Conservation (phyloP, 1,140 invertebrate species). For the Drosophila carrolli region DNA sequence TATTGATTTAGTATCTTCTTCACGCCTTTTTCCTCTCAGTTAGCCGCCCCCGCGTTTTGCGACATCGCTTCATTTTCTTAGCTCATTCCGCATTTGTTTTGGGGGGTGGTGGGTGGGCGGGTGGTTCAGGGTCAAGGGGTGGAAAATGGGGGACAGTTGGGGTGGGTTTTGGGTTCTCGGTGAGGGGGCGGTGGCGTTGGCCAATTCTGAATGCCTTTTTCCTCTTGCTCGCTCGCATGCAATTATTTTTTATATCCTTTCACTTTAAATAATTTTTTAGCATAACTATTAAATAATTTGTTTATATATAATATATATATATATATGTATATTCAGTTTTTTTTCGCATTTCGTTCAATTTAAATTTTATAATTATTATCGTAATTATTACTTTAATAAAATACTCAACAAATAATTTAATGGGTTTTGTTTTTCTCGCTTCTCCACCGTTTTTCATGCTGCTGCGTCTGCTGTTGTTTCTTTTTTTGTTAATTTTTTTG, state of each 20-base stretch:
- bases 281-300: constrained; percentile 74
- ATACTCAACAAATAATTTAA: constrained; percentile 80
- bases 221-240: constrained; percentile 17
- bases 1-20: constrained; percentile 51
- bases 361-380: constrained; percentile 63
- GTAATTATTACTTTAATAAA: constrained; percentile 70
- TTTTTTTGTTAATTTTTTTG: constrained; percentile 8
- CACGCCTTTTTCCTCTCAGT: constrained; percentile 7
- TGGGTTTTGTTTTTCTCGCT: constrained; percentile 39
- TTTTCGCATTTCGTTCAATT: constrained; percentile 48
- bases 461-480: constrained; percentile 3
- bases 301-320: constrained; percentile 46
- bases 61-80: constrained; percentile 1
- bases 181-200: constrained; percentile 7
- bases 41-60: constrained; percentile 6
- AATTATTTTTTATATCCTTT: constrained; percentile 31
- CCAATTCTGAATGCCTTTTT: constrained; percentile 21
- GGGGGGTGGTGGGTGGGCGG: constrained; percentile 4
- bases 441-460: constrained; percentile 19
- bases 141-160: constrained; percentile 1
- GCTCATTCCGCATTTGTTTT: constrained; percentile 3
- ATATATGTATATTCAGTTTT: constrained; percentile 43
- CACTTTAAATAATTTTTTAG: constrained; percentile 71
- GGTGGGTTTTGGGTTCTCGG: neutral
- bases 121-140: constrained; percentile 4